phyloP scores from a whole-genome alignment of 1,140 invertebrate genomes.

The Rhynchophorus ferrugineus region DNA sequence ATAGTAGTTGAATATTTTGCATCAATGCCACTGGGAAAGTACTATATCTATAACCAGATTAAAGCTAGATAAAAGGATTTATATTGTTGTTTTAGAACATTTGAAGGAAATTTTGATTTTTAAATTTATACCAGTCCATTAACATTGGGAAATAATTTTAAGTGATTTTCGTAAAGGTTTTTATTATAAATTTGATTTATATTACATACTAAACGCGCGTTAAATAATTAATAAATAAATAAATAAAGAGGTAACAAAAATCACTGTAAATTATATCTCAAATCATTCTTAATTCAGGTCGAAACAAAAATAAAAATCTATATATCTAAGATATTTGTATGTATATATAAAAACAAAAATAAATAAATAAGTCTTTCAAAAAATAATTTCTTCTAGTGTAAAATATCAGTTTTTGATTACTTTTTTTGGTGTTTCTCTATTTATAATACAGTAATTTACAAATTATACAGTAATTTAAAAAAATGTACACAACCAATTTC shows the following conservation, averaged over 20 bases:
- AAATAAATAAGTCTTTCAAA: slow-evolving; percentile 12
- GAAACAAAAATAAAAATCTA: not conserved
- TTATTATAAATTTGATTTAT: too few relatives aligned
- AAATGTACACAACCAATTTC: not conserved
- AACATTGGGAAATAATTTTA: not conserved
- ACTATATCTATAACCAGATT: not conserved
- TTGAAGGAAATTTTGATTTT: not conserved
- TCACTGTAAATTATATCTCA: too few relatives aligned
- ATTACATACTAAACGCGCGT: too few relatives aligned
- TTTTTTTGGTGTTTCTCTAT: not conserved
- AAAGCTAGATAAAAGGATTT: not conserved
- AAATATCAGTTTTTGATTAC: slow-evolving; percentile 7
- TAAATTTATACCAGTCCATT: not conserved
- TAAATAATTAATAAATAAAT: too few relatives aligned
- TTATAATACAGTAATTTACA: not conserved
- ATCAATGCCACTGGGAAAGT: not conserved
- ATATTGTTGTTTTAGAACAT: not conserved
- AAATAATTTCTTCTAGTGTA: slow-evolving; percentile 9
- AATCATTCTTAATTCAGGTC: too few relatives aligned
- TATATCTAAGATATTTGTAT: not conserved
- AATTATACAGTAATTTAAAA: not conserved
- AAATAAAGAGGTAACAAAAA: too few relatives aligned
- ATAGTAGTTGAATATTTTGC: not conserved
- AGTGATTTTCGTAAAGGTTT: not conserved
- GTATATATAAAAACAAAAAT: slow-evolving; percentile 5